Evolutionary conservation across 2,113 vertebrate genomes (phyloP).

Genomic region (Anhinga anhinga): DNA sequence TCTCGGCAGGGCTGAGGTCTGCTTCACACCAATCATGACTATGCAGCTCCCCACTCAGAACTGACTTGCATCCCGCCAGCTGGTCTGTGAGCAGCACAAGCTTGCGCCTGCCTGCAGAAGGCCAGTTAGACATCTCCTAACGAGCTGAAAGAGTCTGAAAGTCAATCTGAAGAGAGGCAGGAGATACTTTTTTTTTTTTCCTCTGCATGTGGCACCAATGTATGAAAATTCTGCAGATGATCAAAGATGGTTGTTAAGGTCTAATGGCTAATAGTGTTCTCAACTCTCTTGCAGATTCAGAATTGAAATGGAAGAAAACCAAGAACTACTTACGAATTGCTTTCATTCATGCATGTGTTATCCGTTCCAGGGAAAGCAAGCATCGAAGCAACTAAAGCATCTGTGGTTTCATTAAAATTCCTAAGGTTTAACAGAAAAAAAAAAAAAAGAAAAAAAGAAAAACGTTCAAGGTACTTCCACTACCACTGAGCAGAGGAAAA

Average conservation of each 20-base stretch:
- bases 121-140: background rate
- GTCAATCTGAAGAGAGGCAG: background rate
- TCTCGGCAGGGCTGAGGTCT: background rate
- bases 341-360: constrained; percentile 79
- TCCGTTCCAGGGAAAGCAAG: constrained; percentile 89
- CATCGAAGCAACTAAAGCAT: constrained; percentile 79
- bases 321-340: constrained; percentile 70
- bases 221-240: background rate
- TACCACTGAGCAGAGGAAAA: background rate
- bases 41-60: background rate
- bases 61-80: background rate
- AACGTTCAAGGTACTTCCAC: background rate
- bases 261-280: background rate
- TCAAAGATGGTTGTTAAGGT: background rate
- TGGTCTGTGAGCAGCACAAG: background rate
- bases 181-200: background rate
- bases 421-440: constrained; percentile 66
- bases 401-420: constrained; percentile 80
- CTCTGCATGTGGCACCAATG: background rate
- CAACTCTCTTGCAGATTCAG: background rate
- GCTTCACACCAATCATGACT: background rate
- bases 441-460: background rate
- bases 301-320: background rate
- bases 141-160: background rate
- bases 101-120: background rate